Percentiles rank a stretch among this genome's conserved stretches.
Evolutionary conservation across 2,888 invertebrate genomes (phyloP).

Genomic region (Hesperia comma): DNA sequence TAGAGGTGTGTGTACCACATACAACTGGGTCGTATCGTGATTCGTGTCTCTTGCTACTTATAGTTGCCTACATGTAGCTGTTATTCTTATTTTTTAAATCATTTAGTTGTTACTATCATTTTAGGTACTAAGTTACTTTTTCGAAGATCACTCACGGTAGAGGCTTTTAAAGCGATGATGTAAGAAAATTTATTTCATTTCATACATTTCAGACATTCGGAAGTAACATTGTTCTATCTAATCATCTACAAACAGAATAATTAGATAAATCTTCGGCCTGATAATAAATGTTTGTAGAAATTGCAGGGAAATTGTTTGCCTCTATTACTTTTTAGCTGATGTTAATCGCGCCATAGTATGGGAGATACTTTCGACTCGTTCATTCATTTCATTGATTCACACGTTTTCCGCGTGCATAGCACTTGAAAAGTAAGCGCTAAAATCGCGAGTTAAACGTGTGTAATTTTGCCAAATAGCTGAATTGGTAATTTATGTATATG

Average conservation of each 20-base stretch:
- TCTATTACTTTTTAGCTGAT: constrained; percentile 27
- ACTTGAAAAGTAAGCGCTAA: constrained; percentile 17
- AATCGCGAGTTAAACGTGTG: constrained; percentile 13
- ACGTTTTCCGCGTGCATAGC: constrained; percentile 24
- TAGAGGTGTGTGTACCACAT: constrained; percentile 14
- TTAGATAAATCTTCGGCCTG: constrained; percentile 2
- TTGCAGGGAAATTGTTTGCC: constrained; percentile 25
- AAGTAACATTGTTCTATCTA: not conserved
- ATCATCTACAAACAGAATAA: not conserved
- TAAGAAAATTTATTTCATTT: too few relatives aligned
- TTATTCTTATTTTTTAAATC: not conserved
- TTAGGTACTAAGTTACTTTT: too few relatives aligned
- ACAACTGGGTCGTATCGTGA: constrained; percentile 12
- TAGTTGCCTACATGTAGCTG: not conserved
- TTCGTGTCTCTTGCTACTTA: constrained; percentile 6
- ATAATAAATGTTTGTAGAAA: constrained; percentile 13
- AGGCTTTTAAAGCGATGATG: too few relatives aligned
- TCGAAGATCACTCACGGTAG: too few relatives aligned
- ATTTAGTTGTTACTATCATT: not conserved
- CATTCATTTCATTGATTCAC: constrained; percentile 30
- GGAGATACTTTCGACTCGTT: constrained; percentile 26
- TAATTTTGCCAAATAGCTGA: not conserved
- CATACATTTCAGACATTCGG: too few relatives aligned
- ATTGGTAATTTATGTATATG: not conserved
- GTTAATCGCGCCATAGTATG: constrained; percentile 30